Base-by-base conservation (phyloP, 2,113 vertebrate species). In the Labeo rohita region DNA sequence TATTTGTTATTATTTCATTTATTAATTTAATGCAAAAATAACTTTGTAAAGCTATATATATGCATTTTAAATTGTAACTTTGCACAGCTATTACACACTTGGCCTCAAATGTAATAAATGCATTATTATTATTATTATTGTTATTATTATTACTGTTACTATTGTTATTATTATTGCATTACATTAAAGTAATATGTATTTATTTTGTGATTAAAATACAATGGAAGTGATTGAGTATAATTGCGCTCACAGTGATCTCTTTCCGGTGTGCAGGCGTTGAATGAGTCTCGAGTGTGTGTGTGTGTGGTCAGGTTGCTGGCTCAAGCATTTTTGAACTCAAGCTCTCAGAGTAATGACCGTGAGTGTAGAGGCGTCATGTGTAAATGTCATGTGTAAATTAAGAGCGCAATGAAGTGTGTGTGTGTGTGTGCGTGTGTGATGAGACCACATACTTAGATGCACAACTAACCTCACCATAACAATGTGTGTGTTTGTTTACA, bases 311-410 rank as follows among this genome's bases (percentile, higher is more conserved):
- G 81, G 68, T 72, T 83, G 81, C 36, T 73, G 66, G 68, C 81
- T 23, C 68, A 83, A 73, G 66, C 81, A 73, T 43, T 73, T 73
- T 9, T 83, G 66, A 72, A 72, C 49, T 70, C 66, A 70, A 83
- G 47, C 47, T 70, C 80, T 82, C 45, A 68, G 45, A 43, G 80
- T 68, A 82, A 82, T 82, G 80, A 82, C 80, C 15, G 45, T n/a
- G 63, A 83, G 80, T 70, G n/a, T 52, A 52, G 65, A 54, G 65
- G 9, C 66, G 80, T 83, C 65, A 72, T 54, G 49, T 83, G 80
- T 83, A 83, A 83, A 83, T 83, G 80, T 83, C 65, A 83, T 36
- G 47, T 15, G 65, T 83, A 83, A 72, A 83, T 83, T 83, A 83
- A 54, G 65, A 72, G 65, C 43, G 47, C 52, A 36, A 15, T 79